Evolutionary conservation across 2,113 vertebrate species (phyloP).

Genomic region (Rutilus rutilus): DNA sequence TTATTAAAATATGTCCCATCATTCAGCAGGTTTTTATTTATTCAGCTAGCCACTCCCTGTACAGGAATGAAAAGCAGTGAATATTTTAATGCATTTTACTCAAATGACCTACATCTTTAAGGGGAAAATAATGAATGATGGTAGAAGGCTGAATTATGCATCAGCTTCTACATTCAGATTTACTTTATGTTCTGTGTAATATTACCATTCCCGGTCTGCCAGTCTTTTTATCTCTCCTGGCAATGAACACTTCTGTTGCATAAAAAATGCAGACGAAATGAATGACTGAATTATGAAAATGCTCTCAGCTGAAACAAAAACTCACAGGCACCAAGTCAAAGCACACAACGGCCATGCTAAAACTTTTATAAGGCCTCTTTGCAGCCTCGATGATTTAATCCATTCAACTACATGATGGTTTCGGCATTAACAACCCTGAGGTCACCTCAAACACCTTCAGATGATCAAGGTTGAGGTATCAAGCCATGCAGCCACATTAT

Average conservation of each 20-base stretch:
- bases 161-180: constrained; percentile 19
- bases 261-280: constrained; percentile 21
- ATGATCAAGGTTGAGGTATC: neutral
- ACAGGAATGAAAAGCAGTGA: constrained; percentile 10
- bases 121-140: constrained; percentile 26
- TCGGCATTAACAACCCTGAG: neutral
- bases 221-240: neutral
- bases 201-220: neutral
- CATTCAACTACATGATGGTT: neutral
- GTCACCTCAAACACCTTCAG: neutral
- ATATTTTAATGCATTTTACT: constrained; percentile 32
- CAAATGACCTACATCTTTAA: constrained; percentile 27
- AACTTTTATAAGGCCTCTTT: constrained; percentile 1
- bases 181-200: constrained; percentile 34
- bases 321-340: constrained; percentile 5
- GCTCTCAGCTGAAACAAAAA: constrained; percentile 24
- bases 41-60: constrained; percentile 9
- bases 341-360: neutral
- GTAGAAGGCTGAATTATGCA: constrained; percentile 13
- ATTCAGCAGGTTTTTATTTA: constrained; percentile 29
- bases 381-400: neutral
- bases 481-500: neutral
- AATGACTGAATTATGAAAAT: constrained; percentile 39
- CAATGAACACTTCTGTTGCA: neutral
- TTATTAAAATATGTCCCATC: constrained; percentile 20